Evolutionary conservation across 2,113 vertebrate genomes (phyloP).

Genomic region (Nothobranchius furzeri): DNA sequence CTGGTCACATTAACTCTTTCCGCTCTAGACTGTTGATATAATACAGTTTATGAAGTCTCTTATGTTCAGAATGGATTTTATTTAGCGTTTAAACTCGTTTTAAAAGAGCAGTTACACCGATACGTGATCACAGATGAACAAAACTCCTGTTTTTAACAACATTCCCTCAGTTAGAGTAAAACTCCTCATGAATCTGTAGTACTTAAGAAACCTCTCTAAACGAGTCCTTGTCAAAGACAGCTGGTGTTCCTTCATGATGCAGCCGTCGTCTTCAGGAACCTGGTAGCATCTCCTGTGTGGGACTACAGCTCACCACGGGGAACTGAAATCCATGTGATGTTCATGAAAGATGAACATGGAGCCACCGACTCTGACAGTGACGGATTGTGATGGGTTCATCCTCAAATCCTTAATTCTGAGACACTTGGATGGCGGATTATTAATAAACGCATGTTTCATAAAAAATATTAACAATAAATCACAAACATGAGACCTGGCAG

Average conservation of each 20-base stretch:
- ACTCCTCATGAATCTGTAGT: constrained; percentile 8
- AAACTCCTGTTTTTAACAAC: too few species aligned
- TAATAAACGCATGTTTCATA: neutral
- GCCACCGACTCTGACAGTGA: constrained; percentile 21
- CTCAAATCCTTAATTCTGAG: constrained; percentile 25
- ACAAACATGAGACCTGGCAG: neutral
- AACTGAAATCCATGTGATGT: constrained; percentile 37
- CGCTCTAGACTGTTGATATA: constrained; percentile 17
- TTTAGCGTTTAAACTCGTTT: constrained; percentile 11
- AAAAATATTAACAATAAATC: neutral
- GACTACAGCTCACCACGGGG: constrained; percentile 37
- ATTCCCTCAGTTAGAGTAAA: neutral
- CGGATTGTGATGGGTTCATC: constrained; percentile 26
- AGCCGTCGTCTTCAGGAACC: constrained; percentile 12
- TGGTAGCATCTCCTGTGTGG: constrained; percentile 39
- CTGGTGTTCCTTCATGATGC: constrained; percentile 26
- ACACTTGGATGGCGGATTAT: neutral
- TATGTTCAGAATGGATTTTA: constrained; percentile 11
- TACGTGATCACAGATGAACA: too few species aligned
- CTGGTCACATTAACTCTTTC: constrained; percentile 1
- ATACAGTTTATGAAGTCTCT: constrained; percentile 35
- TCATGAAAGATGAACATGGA: constrained; percentile 34
- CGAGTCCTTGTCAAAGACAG: constrained; percentile 28
- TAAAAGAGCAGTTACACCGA: neutral
- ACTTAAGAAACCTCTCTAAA: constrained; percentile 5